Conservation (phyloP, 2,113 vertebrate species). For the Speoplatyrhinus poulsoni region DNA sequence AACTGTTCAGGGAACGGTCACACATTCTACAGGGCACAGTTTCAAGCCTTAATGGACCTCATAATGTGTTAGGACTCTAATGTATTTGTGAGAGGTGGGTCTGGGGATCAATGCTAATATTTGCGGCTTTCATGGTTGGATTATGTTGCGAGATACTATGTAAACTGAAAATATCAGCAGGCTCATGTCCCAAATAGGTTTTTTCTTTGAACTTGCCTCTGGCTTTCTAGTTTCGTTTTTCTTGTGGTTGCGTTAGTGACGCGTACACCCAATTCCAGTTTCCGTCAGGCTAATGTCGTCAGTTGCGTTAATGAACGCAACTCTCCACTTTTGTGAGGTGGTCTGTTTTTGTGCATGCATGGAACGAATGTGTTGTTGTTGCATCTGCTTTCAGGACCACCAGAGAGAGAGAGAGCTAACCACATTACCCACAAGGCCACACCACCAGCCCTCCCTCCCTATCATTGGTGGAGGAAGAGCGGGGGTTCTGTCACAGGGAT, state of each 20-base stretch:
- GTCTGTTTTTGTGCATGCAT: too few relatives aligned
- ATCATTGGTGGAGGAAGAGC: constrained; percentile 9
- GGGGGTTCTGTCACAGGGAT: constrained; percentile 51
- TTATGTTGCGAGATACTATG: constrained; percentile 44
- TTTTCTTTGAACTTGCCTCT: constrained; percentile 6
- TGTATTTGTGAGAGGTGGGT: constrained; percentile 9
- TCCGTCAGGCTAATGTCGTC: constrained; percentile 15
- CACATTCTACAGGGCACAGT: constrained; percentile 31
- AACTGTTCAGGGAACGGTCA: constrained; percentile 48
- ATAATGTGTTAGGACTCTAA: constrained; percentile 51
- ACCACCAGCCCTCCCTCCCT: neutral
- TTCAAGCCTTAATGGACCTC: constrained; percentile 33
- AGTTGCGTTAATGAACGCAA: neutral
- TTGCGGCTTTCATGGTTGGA: constrained; percentile 44
- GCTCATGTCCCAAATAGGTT: constrained; percentile 35
- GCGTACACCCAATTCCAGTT: constrained; percentile 7
- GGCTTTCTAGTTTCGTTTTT: constrained; percentile 48
- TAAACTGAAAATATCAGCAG: constrained; percentile 45
- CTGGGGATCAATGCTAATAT: constrained; percentile 51
- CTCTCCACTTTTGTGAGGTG: too few relatives aligned
- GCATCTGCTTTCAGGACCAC: too few relatives aligned
- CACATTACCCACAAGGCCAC: constrained; percentile 3
- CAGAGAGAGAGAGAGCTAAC: neutral
- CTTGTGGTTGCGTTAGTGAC: constrained; percentile 34
- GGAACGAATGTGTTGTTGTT: too few relatives aligned